Evolutionary conservation across 2,888 invertebrate species (phyloP).

Genomic region (Amorpha juglandis): DNA sequence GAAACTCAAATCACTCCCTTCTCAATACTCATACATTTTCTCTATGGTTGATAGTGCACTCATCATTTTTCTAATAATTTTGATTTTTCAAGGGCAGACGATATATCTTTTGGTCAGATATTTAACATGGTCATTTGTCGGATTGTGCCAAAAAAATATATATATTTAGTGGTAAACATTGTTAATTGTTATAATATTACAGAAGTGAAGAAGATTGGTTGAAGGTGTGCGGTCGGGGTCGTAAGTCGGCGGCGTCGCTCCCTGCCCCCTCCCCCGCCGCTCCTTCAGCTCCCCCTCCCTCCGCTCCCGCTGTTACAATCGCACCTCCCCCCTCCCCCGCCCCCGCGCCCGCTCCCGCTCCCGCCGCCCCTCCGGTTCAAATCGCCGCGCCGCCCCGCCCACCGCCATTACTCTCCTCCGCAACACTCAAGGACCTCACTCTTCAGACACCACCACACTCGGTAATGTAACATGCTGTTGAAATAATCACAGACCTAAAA

Average conservation of each 20-base stretch:
- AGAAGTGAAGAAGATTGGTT: constrained; percentile 77
- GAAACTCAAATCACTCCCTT: too few relatives aligned
- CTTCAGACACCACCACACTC: constrained; percentile 39
- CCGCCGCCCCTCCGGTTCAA: constrained; percentile 38
- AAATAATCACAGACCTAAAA: too few relatives aligned
- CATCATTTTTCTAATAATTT: too few relatives aligned
- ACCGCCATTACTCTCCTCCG: constrained; percentile 28
- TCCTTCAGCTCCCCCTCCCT: not conserved
- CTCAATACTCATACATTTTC: too few relatives aligned
- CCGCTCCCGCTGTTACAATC: not conserved
- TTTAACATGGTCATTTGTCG: too few relatives aligned
- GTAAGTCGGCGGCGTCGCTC: constrained; percentile 52
- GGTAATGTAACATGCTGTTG: constrained; percentile 30
- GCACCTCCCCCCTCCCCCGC: constrained; percentile 1
- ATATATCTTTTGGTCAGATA: too few relatives aligned
- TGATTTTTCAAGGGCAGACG: too few relatives aligned
- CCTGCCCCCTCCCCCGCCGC: constrained; percentile 10
- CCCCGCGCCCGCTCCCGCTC: constrained; percentile 1
- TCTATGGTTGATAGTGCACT: too few relatives aligned
- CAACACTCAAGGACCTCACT: constrained; percentile 21
- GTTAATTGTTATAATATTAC: not conserved
- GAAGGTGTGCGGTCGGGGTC: constrained; percentile 47
- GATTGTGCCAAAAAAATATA: too few relatives aligned
- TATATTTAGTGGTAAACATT: not conserved
- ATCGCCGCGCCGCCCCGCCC: constrained; percentile 31